Evolutionary conservation across 2,113 vertebrate species (phyloP).

Genomic region (Neotragus pygmaeus): DNA sequence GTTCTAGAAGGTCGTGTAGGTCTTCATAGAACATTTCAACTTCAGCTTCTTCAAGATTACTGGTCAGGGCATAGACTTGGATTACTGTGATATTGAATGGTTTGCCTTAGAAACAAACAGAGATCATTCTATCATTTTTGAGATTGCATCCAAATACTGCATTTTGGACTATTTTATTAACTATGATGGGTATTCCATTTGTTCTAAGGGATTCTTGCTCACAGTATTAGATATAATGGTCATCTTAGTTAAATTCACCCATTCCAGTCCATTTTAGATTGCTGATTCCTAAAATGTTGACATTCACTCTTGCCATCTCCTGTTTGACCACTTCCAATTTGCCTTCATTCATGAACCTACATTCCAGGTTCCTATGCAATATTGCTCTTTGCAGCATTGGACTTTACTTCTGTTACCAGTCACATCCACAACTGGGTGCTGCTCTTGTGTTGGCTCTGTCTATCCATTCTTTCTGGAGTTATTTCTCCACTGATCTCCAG

Average conservation of each 20-base stretch:
- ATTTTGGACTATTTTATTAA: neutral
- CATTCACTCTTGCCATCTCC: neutral
- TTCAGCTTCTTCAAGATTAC: neutral
- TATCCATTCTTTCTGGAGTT: neutral
- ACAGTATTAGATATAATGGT: neutral
- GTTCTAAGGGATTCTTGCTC: neutral
- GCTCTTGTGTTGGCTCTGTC: neutral
- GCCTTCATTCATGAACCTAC: neutral
- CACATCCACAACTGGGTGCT: neutral
- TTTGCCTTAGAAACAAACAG: neutral
- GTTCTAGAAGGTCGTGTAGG: neutral
- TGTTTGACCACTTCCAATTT: neutral
- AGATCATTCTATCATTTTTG: neutral
- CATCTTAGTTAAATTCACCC: neutral
- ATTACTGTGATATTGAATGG: neutral
- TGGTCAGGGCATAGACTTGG: neutral
- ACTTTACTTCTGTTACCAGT: neutral
- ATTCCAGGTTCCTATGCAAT: neutral
- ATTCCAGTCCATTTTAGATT: neutral
- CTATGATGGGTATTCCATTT: neutral
- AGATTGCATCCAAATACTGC: neutral
- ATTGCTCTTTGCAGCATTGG: neutral
- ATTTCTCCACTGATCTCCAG: neutral
- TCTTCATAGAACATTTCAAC: neutral
- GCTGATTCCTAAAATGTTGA: neutral